Evolutionary conservation across 2,113 vertebrate species (phyloP).

Genomic region (Cochlearius cochlearius): DNA sequence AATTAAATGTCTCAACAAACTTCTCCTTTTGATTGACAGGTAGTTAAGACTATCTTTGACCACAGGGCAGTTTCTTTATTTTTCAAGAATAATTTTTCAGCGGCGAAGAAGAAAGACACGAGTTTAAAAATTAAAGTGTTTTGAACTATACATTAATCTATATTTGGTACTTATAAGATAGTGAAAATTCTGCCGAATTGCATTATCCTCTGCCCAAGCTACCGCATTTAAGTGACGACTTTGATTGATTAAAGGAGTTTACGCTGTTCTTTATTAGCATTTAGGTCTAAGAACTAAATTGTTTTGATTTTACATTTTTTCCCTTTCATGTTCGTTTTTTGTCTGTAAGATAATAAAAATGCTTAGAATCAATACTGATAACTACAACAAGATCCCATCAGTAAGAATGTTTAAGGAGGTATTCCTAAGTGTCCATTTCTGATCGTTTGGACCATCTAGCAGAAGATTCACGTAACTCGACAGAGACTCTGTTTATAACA

Average conservation of each 20-base stretch:
- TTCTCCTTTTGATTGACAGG: constrained; percentile 83
- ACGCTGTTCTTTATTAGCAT: too few species aligned
- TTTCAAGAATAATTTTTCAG: constrained; percentile 75
- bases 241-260: too few species aligned
- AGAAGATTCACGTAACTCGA: background rate
- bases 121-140: constrained; percentile 71
- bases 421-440: background rate
- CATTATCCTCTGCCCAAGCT: too few species aligned
- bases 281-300: too few species aligned
- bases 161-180: constrained; percentile 15
- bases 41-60: constrained; percentile 83
- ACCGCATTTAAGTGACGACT: too few species aligned
- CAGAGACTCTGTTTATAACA: background rate
- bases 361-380: background rate
- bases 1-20: constrained; percentile 88
- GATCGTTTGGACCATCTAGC: background rate
- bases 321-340: background rate
- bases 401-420: background rate
- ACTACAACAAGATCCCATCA: rapidly evolving
- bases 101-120: constrained; percentile 39
- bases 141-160: constrained; percentile 66
- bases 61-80: constrained; percentile 81
- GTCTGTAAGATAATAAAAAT: background rate
- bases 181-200: too few species aligned
- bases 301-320: background rate